These are phyloP conservation scores for Ornithorhynchus anatinus DNA, from an alignment of 2,113 vertebrate genomes.

Conservation along the genomic window DNA sequence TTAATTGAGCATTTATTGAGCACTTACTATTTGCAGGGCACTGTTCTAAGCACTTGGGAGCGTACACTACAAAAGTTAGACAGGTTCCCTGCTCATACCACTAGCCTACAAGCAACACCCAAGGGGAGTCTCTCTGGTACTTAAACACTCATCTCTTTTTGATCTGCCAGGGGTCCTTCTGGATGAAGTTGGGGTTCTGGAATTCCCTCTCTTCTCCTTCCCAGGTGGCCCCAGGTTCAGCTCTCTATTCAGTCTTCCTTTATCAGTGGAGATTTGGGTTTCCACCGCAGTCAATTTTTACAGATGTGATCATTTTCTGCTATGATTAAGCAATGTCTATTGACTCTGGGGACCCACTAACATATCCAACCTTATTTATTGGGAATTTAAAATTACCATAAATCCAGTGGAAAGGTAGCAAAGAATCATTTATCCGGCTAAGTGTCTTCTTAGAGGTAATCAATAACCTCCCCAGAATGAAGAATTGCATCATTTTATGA, in stretches of 20 bases:
- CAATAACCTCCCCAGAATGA: constrained; percentile 39
- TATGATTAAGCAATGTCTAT: constrained; percentile 38
- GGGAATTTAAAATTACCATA: constrained; percentile 19
- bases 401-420: constrained; percentile 38
- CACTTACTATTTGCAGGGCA: too few relatives aligned
- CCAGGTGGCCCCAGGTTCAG: too few relatives aligned
- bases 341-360: constrained; percentile 46
- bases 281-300: constrained; percentile 38
- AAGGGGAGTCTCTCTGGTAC: too few relatives aligned
- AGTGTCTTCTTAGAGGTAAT: constrained; percentile 51
- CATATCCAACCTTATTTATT: constrained; percentile 33
- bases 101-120: too few relatives aligned
- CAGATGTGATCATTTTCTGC: constrained; percentile 47
- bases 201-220: too few relatives aligned
- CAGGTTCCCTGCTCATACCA: too few relatives aligned
- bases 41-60: too few relatives aligned
- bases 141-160: background rate
- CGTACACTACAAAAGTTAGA: too few relatives aligned
- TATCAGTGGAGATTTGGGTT: constrained; percentile 26
- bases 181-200: too few relatives aligned
- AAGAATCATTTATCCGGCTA: constrained; percentile 45
- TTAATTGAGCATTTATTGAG: too few relatives aligned
- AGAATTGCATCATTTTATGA: constrained; percentile 39
- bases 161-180: too few relatives aligned
- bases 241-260: too few relatives aligned